Percentiles rank a stretch among this genome's conserved stretches.
Evolutionary conservation across 1,140 invertebrate species (phyloP).

Genomic region (Cydia splendana): DNA sequence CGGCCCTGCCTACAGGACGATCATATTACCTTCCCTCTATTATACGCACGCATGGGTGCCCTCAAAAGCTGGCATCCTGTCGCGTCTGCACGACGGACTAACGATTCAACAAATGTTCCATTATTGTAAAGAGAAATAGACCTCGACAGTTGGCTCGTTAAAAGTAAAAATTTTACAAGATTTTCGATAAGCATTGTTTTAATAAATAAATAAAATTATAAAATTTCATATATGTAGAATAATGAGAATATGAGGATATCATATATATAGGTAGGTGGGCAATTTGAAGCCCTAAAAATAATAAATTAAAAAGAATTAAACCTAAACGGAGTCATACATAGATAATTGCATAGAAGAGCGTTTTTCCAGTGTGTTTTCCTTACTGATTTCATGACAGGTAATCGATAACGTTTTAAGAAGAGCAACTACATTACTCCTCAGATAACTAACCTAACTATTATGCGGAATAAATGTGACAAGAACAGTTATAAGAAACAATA

Average conservation of each 20-base stretch:
- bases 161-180: not conserved
- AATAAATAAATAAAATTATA: too few species aligned
- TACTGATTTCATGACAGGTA: too few species aligned
- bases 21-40: slow-evolving; percentile 6
- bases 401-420: not conserved
- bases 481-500: not conserved
- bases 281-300: too few species aligned
- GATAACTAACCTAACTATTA: not conserved
- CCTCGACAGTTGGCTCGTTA: slow-evolving; percentile 12
- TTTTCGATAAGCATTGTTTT: not conserved
- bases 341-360: too few species aligned
- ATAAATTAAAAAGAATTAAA: too few species aligned
- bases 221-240: too few species aligned
- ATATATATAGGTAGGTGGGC: too few species aligned
- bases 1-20: slow-evolving; percentile 18
- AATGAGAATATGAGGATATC: too few species aligned
- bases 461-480: not conserved
- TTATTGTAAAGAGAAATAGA: slow-evolving; percentile 14
- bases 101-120: slow-evolving; percentile 8
- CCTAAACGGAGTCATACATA: too few species aligned
- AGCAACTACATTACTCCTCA: not conserved
- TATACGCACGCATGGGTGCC: slow-evolving; percentile 29
- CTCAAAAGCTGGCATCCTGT: slow-evolving; percentile 14
- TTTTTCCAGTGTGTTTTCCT: too few species aligned
- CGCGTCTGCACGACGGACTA: slow-evolving; percentile 5